phyloP scores from a whole-genome alignment of 2,888 invertebrate species.

The Odontomyia ornata region DNA sequence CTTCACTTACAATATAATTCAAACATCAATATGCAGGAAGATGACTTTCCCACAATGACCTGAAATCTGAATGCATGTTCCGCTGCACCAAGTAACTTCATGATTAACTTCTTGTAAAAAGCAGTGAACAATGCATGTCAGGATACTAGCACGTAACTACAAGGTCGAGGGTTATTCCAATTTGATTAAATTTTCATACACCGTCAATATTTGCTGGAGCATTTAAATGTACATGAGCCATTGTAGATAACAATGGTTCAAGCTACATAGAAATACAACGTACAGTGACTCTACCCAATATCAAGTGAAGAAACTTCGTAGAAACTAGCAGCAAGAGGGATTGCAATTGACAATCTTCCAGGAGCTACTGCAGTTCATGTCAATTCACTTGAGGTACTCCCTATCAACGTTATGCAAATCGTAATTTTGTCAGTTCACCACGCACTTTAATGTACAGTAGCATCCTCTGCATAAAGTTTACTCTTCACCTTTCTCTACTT shows the following conservation, averaged over 20 bases:
- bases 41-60: too few species aligned
- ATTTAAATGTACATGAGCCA: background rate
- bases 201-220: constrained; percentile 8
- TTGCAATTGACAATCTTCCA: too few species aligned
- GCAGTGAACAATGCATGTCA: background rate
- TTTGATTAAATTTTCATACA: constrained; percentile 14
- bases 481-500: background rate
- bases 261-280: too few species aligned
- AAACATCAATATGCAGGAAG: too few species aligned
- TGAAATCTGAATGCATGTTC: too few species aligned
- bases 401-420: constrained; percentile 7
- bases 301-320: too few species aligned
- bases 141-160: background rate
- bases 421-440: constrained; percentile 10
- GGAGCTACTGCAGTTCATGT: background rate
- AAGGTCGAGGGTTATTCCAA: background rate
- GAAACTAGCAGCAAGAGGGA: too few species aligned
- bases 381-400: constrained; percentile 1
- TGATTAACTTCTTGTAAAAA: background rate
- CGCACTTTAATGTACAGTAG: background rate
- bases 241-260: too few species aligned
- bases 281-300: too few species aligned
- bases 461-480: background rate
- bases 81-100: too few species aligned
- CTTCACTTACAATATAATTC: too few species aligned